phyloP scores from a whole-genome alignment of 2,113 vertebrate species.

The Oryzias woworae region DNA sequence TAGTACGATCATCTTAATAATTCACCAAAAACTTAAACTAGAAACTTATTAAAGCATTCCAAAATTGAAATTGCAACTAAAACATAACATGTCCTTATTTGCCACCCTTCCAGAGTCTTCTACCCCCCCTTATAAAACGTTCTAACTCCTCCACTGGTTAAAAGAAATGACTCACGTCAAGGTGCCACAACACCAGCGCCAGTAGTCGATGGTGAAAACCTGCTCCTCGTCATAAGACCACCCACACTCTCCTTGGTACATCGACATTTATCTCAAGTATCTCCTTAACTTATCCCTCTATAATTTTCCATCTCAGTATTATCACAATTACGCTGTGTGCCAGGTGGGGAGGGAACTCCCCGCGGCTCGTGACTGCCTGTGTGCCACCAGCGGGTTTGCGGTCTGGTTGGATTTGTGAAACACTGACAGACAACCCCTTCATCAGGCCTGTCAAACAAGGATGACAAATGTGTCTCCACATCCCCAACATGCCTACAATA shows the following conservation, averaged over 20 bases:
- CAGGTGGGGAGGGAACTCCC: constrained; percentile 62
- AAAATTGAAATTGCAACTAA: constrained; percentile 15
- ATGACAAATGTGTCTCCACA: constrained; percentile 77
- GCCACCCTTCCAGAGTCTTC: background rate
- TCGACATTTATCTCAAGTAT: constrained; percentile 69
- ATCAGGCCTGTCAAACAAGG: constrained; percentile 77
- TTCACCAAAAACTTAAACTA: too few species aligned
- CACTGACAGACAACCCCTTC: constrained; percentile 75
- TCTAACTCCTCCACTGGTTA: background rate
- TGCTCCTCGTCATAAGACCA: constrained; percentile 66
- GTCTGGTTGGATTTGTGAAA: constrained; percentile 71
- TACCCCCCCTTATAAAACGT: background rate
- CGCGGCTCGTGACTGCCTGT: constrained; percentile 51
- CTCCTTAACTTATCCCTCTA: constrained; percentile 65
- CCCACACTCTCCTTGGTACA: constrained; percentile 59
- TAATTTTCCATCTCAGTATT: constrained; percentile 74
- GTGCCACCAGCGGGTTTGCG: constrained; percentile 66
- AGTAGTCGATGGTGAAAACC: constrained; percentile 57
- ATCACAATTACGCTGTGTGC: constrained; percentile 72
- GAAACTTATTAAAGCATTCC: background rate
- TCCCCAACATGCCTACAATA: constrained; percentile 70
- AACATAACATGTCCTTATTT: background rate
- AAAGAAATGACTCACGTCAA: too few species aligned
- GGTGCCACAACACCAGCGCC: constrained; percentile 43
- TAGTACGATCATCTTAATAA: too few species aligned